Percentiles rank a stretch among this genome's conserved stretches.
These are phyloP conservation scores for Steromphala cineraria DNA, from an alignment of 2,888 invertebrate species.

Conservation along the genomic window DNA sequence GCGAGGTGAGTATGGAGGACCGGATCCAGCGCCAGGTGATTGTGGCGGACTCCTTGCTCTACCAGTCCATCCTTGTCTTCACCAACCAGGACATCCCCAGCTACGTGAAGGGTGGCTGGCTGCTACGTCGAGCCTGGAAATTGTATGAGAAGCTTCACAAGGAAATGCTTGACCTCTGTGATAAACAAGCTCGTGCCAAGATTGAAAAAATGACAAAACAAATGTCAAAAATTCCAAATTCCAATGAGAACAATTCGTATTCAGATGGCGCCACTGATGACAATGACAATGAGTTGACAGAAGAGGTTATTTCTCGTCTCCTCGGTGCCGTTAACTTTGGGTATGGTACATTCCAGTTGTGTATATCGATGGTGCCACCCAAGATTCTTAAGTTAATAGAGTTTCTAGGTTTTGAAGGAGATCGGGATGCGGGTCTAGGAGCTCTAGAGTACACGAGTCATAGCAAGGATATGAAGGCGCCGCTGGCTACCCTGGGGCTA, in stretches of 20 bases:
- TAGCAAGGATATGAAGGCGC: conserved; percentile 82
- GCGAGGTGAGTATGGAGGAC: conserved; percentile 73
- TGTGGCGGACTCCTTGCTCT: conserved; percentile 82
- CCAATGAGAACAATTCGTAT: not conserved
- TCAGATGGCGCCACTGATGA: conserved; percentile 7
- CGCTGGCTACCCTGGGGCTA: conserved; percentile 81
- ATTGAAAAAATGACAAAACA: conserved; percentile 12
- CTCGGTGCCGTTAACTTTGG: conserved; percentile 82
- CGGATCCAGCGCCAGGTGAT: conserved; percentile 82
- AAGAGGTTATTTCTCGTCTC: conserved; percentile 66
- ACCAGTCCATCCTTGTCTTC: conserved; percentile 81
- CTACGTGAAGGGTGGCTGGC: conserved; percentile 81
- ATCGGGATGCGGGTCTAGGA: conserved; percentile 79
- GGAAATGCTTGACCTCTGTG: conserved; percentile 79
- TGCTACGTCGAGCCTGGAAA: conserved; percentile 83
- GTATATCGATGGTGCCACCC: conserved; percentile 82
- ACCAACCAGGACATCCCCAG: conserved; percentile 82
- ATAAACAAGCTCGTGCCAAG: conserved; percentile 50
- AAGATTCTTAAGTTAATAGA: conserved; percentile 79
- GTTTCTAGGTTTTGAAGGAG: conserved; percentile 82
- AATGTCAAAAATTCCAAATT: not conserved
- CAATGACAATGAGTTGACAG: conserved; percentile 58
- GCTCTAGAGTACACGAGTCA: conserved; percentile 80
- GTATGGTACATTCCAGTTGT: conserved; percentile 83
- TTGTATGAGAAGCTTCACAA: conserved; percentile 82